Base-by-base conservation (phyloP, 2,888 invertebrate genomes). In the Watsonalla binaria region DNA sequence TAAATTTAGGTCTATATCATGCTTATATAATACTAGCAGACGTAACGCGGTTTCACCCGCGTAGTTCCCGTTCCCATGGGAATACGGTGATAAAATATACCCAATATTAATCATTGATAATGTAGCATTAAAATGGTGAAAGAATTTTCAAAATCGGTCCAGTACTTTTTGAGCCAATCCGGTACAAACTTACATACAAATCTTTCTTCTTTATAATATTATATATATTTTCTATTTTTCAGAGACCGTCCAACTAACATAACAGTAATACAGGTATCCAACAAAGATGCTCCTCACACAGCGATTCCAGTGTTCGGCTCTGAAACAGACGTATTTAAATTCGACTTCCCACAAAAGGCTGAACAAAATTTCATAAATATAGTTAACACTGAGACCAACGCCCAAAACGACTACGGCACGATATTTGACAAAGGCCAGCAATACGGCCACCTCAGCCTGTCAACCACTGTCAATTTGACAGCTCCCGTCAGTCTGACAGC, bases 211-310 rank as follows among this genome's bases (percentile, higher is more conserved):
- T n/a, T n/a, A n/a, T n/a, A n/a, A n/a, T n/a, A n/a, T n/a, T n/a
- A n/a, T n/a, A n/a, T n/a, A n/a, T n/a, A n/a, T n/a, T n/a, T n/a
- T n/a, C n/a, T n/a, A n/a, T n/a, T 5, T 76, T 81, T 46, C 67
- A 86, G 84, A 5, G 66, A 78, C 2, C 72, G 72, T 4, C 76
- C 80, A 0, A 82, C 92, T 0, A 93, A 93, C 60, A 82, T 93
- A 39, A 93, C 93, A 33, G 93, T 93, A 0, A 93, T 93, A n/a
- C 87, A 93, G 83, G 92, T 93, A 0, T 92, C 92, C 0, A 92
- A 92, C 46, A 87, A 86, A 39, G 82, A 74, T 0, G 82, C 89
- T 0, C 90, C 90, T 0, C 89, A 89, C 68, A 88, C 90, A 0
- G 90, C 90, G 0, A 90, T 89, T 33, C 89, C 89, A 0, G 76